Percentiles rank a stretch among this genome's conserved stretches.
phyloP scores from a whole-genome alignment of 2,113 vertebrate genomes.

The Salvator merianae region DNA sequence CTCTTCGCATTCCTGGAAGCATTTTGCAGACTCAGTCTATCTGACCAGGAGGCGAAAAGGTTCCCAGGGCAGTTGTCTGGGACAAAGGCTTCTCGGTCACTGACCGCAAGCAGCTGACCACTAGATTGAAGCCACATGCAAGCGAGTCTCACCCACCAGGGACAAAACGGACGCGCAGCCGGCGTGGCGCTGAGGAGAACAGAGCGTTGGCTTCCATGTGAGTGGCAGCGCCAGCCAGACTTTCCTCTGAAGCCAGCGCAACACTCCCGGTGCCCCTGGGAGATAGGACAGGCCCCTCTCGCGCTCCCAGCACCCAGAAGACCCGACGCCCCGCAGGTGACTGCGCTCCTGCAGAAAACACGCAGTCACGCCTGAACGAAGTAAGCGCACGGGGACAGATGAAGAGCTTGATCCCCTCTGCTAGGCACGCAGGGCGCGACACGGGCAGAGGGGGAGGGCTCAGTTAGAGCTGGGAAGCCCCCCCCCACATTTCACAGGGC shows the following conservation, averaged over 20 bases:
- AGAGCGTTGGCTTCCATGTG: neutral
- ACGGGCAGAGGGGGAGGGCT: too few relatives aligned
- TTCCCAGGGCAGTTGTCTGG: neutral
- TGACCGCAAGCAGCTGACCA: neutral
- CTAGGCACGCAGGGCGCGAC: too few relatives aligned
- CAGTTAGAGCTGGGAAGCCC: too few relatives aligned
- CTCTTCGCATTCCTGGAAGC: slow-evolving; percentile 45
- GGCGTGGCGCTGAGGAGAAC: neutral
- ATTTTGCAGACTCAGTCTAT: neutral
- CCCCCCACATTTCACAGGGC: too few relatives aligned
- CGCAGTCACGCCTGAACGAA: too few relatives aligned
- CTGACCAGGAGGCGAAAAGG: neutral
- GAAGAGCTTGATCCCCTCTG: too few relatives aligned
- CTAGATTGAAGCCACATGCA: neutral
- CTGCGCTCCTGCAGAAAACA: too few relatives aligned
- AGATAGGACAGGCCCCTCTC: neutral
- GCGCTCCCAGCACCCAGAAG: too few relatives aligned
- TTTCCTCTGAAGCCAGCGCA: neutral
- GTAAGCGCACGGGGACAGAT: too few relatives aligned
- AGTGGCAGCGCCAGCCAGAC: too few relatives aligned
- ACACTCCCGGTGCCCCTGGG: neutral
- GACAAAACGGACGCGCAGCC: neutral
- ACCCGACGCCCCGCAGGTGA: too few relatives aligned
- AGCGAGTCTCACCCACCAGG: fast-evolving
- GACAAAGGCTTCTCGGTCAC: fast-evolving